These are phyloP conservation scores for Venustaconcha ellipsiformis DNA, from an alignment of 1,140 invertebrate species.

Conservation along the genomic window DNA sequence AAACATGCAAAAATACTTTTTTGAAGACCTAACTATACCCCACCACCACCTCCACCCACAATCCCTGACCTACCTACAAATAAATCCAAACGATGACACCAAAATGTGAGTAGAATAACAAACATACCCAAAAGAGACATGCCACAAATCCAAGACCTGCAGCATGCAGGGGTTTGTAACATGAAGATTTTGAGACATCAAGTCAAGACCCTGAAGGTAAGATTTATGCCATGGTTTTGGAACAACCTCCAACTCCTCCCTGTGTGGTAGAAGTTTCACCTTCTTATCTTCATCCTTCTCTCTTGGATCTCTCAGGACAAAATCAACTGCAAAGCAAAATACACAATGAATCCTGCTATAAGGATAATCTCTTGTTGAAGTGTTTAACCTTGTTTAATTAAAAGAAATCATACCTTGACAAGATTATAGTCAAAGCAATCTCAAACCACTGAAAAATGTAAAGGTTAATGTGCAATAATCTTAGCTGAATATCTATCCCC, in stretches of 20 bases:
- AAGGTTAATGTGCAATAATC: no score
- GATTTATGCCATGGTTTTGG: conserved; percentile 76
- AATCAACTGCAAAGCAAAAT: conserved; percentile 75
- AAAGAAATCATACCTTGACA: no score
- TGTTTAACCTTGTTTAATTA: no score
- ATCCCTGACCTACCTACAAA: neutral
- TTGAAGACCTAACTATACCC: neutral
- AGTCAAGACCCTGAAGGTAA: conserved; percentile 69
- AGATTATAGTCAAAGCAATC: neutral
- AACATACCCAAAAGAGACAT: conserved; percentile 79
- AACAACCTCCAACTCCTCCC: conserved; percentile 75
- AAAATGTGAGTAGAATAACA: neutral
- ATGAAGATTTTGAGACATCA: conserved; percentile 77
- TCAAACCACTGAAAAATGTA: no score
- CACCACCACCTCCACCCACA: neutral
- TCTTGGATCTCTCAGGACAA: conserved; percentile 83
- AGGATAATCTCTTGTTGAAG: no score
- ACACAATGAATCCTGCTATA: neutral
- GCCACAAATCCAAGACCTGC: conserved; percentile 86
- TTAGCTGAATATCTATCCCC: no score
- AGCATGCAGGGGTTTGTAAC: conserved; percentile 85
- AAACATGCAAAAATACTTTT: neutral
- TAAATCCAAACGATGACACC: neutral
- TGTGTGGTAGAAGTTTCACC: conserved; percentile 61
- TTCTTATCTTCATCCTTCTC: conserved; percentile 66